Evolutionary conservation across 2,888 invertebrate genomes (phyloP).

Genomic region (Leucophenga montana): DNA sequence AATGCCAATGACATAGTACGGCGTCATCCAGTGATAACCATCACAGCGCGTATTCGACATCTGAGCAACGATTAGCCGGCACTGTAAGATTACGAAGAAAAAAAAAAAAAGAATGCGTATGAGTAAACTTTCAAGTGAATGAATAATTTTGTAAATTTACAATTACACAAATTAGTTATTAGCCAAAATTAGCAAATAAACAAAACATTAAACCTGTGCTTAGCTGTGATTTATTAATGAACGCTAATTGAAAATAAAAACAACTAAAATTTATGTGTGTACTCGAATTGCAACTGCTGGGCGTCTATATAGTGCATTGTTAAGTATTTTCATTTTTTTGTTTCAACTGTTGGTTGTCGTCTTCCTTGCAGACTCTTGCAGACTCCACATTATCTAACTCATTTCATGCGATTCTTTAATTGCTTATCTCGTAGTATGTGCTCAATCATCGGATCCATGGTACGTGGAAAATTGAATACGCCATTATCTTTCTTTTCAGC

Average conservation of each 20-base stretch:
- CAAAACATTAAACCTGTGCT: background rate
- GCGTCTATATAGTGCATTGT: no score
- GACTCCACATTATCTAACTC: no score
- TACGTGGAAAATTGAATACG: constrained; percentile 52
- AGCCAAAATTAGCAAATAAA: constrained; percentile 23
- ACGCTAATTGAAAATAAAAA: constrained; percentile 5
- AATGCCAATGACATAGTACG: constrained; percentile 65
- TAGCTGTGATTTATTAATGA: constrained; percentile 28
- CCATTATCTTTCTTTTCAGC: constrained; percentile 51
- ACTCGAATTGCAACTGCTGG: no score
- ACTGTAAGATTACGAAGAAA: constrained; percentile 77
- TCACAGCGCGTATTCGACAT: constrained; percentile 96
- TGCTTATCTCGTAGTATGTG: constrained; percentile 30
- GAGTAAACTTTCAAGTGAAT: background rate
- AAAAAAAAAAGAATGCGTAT: background rate
- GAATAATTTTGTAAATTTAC: background rate
- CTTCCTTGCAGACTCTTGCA: no score
- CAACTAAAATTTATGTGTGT: background rate
- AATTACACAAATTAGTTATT: constrained; percentile 17
- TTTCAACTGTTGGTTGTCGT: no score
- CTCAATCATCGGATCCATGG: constrained; percentile 48
- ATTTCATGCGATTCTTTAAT: background rate
- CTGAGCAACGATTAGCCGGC: constrained; percentile 96
- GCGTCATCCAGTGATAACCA: constrained; percentile 76
- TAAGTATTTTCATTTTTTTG: no score